Percentiles rank a stretch among this genome's conserved stretches.
These are phyloP conservation scores for Limosa lapponica DNA, from an alignment of 2,797 vertebrate species.

Conservation along the genomic window DNA sequence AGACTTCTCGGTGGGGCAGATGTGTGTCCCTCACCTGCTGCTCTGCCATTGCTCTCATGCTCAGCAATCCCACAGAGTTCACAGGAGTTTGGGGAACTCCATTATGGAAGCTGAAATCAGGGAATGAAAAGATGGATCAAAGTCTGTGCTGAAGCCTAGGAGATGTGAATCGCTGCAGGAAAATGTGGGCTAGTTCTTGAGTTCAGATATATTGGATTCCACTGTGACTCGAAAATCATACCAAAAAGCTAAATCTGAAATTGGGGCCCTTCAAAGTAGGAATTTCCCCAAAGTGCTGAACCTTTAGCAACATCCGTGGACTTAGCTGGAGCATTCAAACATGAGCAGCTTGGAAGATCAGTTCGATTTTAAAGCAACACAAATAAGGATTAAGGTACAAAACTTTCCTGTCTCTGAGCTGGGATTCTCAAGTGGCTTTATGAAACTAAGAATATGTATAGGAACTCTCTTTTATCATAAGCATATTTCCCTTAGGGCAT, in stretches of 20 bases:
- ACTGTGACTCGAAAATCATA: neutral
- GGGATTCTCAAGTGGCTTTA: neutral
- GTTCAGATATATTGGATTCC: neutral
- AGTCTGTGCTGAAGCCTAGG: neutral
- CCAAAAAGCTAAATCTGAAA: neutral
- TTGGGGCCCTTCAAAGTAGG: neutral
- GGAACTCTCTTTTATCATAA: conserved; percentile 15
- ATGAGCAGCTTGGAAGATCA: neutral
- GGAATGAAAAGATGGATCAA: neutral
- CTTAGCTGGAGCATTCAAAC: neutral
- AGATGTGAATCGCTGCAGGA: neutral
- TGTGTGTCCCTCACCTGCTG: neutral
- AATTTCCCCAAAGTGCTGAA: neutral
- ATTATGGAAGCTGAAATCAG: neutral
- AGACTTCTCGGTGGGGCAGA: neutral
- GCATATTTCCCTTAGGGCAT: neutral
- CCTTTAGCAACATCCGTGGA: neutral
- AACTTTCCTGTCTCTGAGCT: neutral
- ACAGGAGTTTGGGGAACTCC: neutral
- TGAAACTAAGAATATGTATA: neutral
- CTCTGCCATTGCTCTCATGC: neutral
- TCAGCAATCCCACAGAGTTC: neutral
- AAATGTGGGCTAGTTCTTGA: neutral
- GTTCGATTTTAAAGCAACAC: neutral
- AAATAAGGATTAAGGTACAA: neutral